phyloP scores from a whole-genome alignment of 2,113 vertebrate genomes.

The Thalassarche chlororhynchos region DNA sequence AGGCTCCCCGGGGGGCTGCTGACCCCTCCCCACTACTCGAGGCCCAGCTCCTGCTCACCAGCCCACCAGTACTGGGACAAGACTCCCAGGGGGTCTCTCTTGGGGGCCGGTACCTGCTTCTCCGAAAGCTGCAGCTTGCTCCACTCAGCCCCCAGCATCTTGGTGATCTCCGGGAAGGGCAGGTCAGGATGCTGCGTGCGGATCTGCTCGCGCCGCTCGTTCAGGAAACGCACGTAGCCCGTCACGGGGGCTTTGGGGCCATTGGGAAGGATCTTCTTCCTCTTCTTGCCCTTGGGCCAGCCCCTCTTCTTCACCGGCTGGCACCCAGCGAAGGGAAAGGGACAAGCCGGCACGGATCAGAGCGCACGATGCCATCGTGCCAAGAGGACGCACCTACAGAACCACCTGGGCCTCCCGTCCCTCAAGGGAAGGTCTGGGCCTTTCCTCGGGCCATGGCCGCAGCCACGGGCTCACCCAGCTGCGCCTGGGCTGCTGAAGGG shows the following conservation, averaged over 20 bases:
- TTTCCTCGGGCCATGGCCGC: accelerated
- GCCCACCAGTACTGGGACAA: not conserved
- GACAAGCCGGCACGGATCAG: not conserved
- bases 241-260: slow-evolving; percentile 97
- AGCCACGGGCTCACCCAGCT: not conserved
- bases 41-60: not conserved
- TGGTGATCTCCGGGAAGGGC: slow-evolving; percentile 97
- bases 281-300: slow-evolving; percentile 98
- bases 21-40: not conserved
- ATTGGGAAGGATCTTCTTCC: slow-evolving; percentile 96
- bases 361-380: accelerated
- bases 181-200: slow-evolving; percentile 90
- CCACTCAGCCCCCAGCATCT: slow-evolving; percentile 95
- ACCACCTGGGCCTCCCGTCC: accelerated
- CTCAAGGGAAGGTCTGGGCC: not conserved
- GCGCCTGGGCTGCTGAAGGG: not conserved
- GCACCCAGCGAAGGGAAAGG: not conserved
- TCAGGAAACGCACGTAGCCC: slow-evolving; percentile 93
- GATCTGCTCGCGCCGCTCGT: slow-evolving; percentile 92
- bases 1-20: accelerated
- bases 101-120: slow-evolving; percentile 80
- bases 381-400: not conserved
- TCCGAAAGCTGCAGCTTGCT: slow-evolving; percentile 89
- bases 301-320: slow-evolving; percentile 95
- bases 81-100: not conserved